These are phyloP conservation scores for Drosophila kanekoi DNA, from an alignment of 2,888 invertebrate genomes.

Conservation along the genomic window DNA sequence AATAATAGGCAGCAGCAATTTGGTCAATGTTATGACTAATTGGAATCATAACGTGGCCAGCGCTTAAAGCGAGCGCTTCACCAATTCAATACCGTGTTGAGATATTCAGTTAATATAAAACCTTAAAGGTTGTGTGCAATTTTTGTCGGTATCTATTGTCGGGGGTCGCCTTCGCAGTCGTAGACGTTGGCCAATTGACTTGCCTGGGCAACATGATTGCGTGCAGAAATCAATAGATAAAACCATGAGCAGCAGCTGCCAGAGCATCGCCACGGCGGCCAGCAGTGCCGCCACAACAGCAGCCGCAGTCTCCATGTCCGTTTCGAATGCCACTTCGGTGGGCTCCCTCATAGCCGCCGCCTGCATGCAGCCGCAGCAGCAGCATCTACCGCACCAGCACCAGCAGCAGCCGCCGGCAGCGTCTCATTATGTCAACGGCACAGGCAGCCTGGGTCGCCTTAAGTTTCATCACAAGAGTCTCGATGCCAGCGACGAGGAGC, in stretches of 20 bases:
- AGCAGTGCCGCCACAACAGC: conserved; percentile 68
- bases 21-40: conserved; percentile 59
- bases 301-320: conserved; percentile 67
- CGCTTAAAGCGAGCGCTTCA: conserved; percentile 20
- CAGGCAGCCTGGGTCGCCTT: conserved; percentile 83
- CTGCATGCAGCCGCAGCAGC: conserved; percentile 53
- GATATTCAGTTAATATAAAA: neutral
- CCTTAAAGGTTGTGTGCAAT: conserved; percentile 16
- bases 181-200: no score
- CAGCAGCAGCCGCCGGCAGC: conserved; percentile 43
- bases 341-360: conserved; percentile 70
- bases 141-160: conserved; percentile 61
- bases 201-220: conserved; percentile 51
- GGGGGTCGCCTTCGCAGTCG: neutral
- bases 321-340: conserved; percentile 72
- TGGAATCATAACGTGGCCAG: conserved; percentile 37
- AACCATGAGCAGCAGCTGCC: conserved; percentile 82
- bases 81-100: neutral
- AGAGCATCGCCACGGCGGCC: conserved; percentile 78
- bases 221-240: conserved; percentile 77
- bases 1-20: conserved; percentile 52
- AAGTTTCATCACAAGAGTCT: conserved; percentile 82
- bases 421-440: conserved; percentile 82
- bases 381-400: conserved; percentile 32
- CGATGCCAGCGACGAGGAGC: conserved; percentile 86